Evolutionary conservation across 2,113 vertebrate species (phyloP), one percentile per base, ranked within the genome.

Genomic region (Riparia riparia): DNA sequence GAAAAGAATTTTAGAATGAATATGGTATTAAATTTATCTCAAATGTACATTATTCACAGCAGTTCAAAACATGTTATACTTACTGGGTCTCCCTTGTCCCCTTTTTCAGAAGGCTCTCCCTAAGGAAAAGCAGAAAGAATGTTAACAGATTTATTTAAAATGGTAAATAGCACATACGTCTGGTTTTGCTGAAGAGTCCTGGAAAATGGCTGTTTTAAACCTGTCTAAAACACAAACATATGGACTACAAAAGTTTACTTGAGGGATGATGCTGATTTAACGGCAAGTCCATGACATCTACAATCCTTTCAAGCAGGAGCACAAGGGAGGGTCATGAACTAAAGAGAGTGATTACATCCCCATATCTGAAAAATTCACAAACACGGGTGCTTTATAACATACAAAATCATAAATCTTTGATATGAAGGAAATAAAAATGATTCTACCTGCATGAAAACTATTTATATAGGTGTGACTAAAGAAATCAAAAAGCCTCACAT

Each of bases 81-180:
- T 97, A 99, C 99, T 97, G 95, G 93, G 54, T 99, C 98, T 95
- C 99, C 99, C 80, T 98, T 99, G 92, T 98, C 98, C 83, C 99
- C 98, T 86, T 98, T 99, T 72, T 83, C 93, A 91, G 97, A 95
- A 93, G 92, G 56, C 4, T 96, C 96, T 78, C 97, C 98, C 98
- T 98, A 72, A 64, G 50, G 93, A 86, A 96, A 89, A 26, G 42
- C 7, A 66, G 21, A 87, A 65, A 82, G 87, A 50, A 70, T 6
- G 31, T 85, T 82, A 97, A 87, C 28, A 89, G 21, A 37, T 37
- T n/a, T 65, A 54, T 50, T 90, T 76, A 9, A 84, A 79, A 49
- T 14, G 4, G 5, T 31, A 77, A 93, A 91, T 5, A 80, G 16
- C 8, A 44, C 3, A 21, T n/a, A 65, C 8, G 2, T 12, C 39